A percentile compares a stretch with the other conserved stretches of the same genome.
Evolutionary conservation across 1,140 invertebrate species (phyloP).

Genomic region (Adelges cooleyi): DNA sequence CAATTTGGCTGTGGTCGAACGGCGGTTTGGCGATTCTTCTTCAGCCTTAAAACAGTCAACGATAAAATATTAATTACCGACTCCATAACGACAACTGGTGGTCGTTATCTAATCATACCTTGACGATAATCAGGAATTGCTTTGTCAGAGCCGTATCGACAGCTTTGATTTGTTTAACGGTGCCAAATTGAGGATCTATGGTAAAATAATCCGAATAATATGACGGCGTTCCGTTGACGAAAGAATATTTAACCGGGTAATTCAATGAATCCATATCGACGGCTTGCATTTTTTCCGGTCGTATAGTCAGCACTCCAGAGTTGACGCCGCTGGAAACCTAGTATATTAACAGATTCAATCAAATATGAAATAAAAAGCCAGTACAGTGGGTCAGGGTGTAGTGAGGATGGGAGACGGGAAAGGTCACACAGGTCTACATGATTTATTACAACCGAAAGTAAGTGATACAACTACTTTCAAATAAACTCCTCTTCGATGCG

Average conservation of each 20-base stretch:
- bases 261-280: conserved; percentile 79
- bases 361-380: too few species aligned
- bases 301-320: conserved; percentile 65
- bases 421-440: too few species aligned
- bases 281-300: conserved; percentile 79
- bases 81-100: background rate
- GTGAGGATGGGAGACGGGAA: too few species aligned
- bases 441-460: too few species aligned
- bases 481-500: too few species aligned
- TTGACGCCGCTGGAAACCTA: conserved; percentile 68
- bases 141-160: conserved; percentile 65
- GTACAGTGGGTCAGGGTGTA: too few species aligned
- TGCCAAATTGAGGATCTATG: conserved; percentile 65
- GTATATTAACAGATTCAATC: conserved; percentile 15
- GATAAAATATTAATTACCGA: background rate
- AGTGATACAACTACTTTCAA: too few species aligned
- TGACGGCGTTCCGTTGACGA: conserved; percentile 62
- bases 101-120: conserved; percentile 41
- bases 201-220: conserved; percentile 69
- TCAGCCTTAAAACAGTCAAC: conserved; percentile 48
- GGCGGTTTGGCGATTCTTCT: conserved; percentile 60
- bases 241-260: conserved; percentile 64
- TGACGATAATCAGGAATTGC: conserved; percentile 59
- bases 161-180: conserved; percentile 63
- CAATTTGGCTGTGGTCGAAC: conserved; percentile 70